Evolutionary conservation across 1,140 invertebrate species (phyloP).

Genomic region (Octopus sinensis): DNA sequence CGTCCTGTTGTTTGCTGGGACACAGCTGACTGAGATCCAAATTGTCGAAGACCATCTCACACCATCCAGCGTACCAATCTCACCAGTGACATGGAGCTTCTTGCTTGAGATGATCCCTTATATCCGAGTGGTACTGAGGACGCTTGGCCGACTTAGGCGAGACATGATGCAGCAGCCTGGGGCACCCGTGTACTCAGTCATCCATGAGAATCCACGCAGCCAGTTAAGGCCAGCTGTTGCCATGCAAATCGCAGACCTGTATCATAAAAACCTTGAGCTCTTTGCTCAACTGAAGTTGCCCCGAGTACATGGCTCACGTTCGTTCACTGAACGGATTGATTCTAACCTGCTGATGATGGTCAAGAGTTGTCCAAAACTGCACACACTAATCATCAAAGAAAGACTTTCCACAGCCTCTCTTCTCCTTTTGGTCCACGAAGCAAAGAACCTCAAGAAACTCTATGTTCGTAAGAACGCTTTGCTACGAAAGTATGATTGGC

Average conservation of each 20-base stretch:
- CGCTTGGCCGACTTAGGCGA: constrained; percentile 32
- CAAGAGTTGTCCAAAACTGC: constrained; percentile 65
- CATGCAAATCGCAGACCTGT: constrained; percentile 38
- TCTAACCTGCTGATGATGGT: constrained; percentile 64
- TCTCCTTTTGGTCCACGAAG: constrained; percentile 66
- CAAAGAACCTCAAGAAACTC: constrained; percentile 66
- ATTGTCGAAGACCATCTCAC: constrained; percentile 75
- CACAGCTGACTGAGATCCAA: constrained; percentile 69
- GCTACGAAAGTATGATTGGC: constrained; percentile 49
- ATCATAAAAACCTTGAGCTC: constrained; percentile 38
- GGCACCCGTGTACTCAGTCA: constrained; percentile 45
- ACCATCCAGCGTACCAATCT: constrained; percentile 29
- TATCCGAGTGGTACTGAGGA: constrained; percentile 39
- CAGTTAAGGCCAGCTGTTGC: constrained; percentile 31
- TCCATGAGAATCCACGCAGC: constrained; percentile 39
- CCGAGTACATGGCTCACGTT: constrained; percentile 58
- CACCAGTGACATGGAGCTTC: constrained; percentile 41
- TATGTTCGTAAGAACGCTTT: constrained; percentile 71
- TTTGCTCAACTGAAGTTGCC: constrained; percentile 68
- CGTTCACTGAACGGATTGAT: constrained; percentile 69
- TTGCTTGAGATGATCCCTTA: constrained; percentile 39
- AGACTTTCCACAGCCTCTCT: constrained; percentile 77
- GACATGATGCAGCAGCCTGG: constrained; percentile 41
- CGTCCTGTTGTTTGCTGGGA: constrained; percentile 55
- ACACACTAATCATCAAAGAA: constrained; percentile 72